These are phyloP conservation scores for Aproaerema taeniolella DNA, from an alignment of 2,888 invertebrate species.

Conservation along the genomic window DNA sequence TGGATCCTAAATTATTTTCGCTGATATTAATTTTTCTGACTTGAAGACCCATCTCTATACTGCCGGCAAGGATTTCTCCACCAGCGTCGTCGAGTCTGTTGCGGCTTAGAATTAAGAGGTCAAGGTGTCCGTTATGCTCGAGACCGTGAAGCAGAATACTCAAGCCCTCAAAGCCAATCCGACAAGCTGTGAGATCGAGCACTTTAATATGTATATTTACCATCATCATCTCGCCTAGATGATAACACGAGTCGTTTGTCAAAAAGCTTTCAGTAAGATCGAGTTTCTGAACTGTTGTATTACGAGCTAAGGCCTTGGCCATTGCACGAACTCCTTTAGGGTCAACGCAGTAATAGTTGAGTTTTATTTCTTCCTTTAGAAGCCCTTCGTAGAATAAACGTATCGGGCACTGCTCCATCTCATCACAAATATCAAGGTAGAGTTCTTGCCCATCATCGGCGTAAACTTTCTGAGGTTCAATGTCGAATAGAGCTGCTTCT, in stretches of 20 bases:
- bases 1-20: slow-evolving; percentile 24
- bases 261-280: slow-evolving; percentile 34
- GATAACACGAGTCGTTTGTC: slow-evolving; percentile 30
- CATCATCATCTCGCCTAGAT: slow-evolving; percentile 30
- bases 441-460: slow-evolving; percentile 51
- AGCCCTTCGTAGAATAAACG: slow-evolving; percentile 39
- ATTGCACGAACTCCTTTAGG: slow-evolving; percentile 49
- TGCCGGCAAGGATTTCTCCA: slow-evolving; percentile 23
- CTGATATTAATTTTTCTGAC: slow-evolving; percentile 27
- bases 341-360: slow-evolving; percentile 52
- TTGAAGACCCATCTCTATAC: slow-evolving; percentile 22
- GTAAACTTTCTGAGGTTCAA: slow-evolving; percentile 32
- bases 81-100: slow-evolving; percentile 28
- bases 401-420: slow-evolving; percentile 46
- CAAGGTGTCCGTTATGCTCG: no score
- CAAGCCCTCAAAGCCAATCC: slow-evolving; percentile 29
- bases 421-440: slow-evolving; percentile 46
- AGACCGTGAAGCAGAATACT: no score
- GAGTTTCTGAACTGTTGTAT: slow-evolving; percentile 22
- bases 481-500: slow-evolving; percentile 35
- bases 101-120: slow-evolving; percentile 25
- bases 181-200: slow-evolving; percentile 30
- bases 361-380: slow-evolving; percentile 38
- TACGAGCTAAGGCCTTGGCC: slow-evolving; percentile 36
- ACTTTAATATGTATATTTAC: slow-evolving; percentile 25